Evolutionary conservation across 1,140 invertebrate genomes (phyloP).

Genomic region (Nasonia longicornis): DNA sequence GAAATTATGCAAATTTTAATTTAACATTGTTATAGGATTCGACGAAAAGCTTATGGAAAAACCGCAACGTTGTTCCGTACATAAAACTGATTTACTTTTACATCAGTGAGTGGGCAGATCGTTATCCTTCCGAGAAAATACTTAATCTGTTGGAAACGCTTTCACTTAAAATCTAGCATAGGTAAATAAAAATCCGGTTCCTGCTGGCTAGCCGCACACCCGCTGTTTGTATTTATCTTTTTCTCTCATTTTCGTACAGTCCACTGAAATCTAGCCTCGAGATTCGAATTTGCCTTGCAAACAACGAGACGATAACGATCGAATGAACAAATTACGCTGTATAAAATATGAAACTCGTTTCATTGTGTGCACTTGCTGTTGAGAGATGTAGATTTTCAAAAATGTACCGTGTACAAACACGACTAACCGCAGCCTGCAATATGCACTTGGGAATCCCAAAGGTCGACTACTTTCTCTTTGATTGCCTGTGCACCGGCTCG

Average conservation of each 20-base stretch:
- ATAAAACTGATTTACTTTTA: not conserved
- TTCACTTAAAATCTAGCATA: constrained; percentile 11
- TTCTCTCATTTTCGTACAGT: not conserved
- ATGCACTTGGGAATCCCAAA: constrained; percentile 28
- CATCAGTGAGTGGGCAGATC: not conserved
- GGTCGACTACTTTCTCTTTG: constrained; percentile 34
- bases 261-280: not conserved
- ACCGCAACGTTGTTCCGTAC: no score
- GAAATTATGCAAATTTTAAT: no score
- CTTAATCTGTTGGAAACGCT: not conserved
- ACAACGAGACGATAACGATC: not conserved
- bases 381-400: not conserved
- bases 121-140: not conserved
- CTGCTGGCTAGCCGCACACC: not conserved
- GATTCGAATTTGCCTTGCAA: not conserved
- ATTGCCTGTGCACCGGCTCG: not conserved
- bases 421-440: not conserved
- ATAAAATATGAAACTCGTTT: not conserved
- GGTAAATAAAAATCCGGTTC: constrained; percentile 15
- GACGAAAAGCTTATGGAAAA: no score
- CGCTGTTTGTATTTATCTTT: not conserved
- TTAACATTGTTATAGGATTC: no score
- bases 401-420: not conserved
- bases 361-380: not conserved
- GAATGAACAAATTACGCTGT: not conserved